These are phyloP conservation scores for Pterostichus madidus DNA, from an alignment of 2,888 invertebrate genomes.

Conservation along the genomic window DNA sequence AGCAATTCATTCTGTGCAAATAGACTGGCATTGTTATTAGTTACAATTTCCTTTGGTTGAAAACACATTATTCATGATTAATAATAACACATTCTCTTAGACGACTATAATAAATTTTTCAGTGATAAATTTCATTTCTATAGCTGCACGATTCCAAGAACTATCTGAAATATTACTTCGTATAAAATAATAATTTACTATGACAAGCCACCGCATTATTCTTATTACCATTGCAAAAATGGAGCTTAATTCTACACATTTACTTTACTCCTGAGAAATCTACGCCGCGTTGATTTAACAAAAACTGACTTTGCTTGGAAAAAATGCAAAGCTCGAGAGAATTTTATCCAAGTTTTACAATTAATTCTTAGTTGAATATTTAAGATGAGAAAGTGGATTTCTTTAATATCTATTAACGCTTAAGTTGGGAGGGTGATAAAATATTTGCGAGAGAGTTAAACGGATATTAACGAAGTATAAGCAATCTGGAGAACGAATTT, in stretches of 20 bases:
- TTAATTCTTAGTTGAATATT: conserved; percentile 40
- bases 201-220: conserved; percentile 6
- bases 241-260: background rate
- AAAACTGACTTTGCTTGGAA: background rate
- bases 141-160: conserved; percentile 1
- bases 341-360: conserved; percentile 32
- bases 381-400: conserved; percentile 20
- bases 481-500: conserved; percentile 25
- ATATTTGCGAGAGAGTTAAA: conserved; percentile 3
- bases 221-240: background rate
- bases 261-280: background rate
- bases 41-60: conserved; percentile 20
- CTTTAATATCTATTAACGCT: conserved; percentile 26
- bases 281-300: background rate
- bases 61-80: conserved; percentile 45
- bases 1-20: background rate
- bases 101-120: conserved; percentile 23
- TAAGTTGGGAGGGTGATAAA: conserved; percentile 18
- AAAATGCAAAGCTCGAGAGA: background rate
- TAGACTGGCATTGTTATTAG: conserved; percentile 11
- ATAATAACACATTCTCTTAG: conserved; percentile 1
- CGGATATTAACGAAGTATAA: conserved; percentile 18
- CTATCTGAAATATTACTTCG: conserved; percentile 34
- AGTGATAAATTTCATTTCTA: conserved; percentile 31
- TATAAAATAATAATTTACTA: conserved; percentile 36